Percentiles rank a stretch among this genome's conserved stretches.
These are phyloP conservation scores for Hyalella azteca DNA, from an alignment of 2,888 invertebrate species.

Conservation along the genomic window DNA sequence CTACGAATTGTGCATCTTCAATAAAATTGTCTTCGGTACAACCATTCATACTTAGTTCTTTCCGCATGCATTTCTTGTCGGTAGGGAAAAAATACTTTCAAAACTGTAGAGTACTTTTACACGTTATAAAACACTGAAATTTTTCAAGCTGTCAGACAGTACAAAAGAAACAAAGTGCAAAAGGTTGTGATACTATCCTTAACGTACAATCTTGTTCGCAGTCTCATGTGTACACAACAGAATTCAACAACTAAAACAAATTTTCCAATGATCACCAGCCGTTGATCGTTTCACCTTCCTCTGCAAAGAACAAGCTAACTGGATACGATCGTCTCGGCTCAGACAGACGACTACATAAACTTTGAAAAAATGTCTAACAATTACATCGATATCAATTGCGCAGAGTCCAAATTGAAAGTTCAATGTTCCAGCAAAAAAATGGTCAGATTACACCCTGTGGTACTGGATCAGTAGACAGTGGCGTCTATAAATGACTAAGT, in stretches of 20 bases:
- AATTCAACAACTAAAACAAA: neutral
- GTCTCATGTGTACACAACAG: neutral
- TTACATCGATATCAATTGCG: neutral
- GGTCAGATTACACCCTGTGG: neutral
- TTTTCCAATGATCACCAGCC: no score
- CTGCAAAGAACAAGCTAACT: neutral
- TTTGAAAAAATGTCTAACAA: slow-evolving; percentile 6
- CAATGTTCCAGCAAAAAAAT: no score
- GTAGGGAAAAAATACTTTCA: neutral
- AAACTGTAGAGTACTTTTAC: neutral
- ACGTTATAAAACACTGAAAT: slow-evolving; percentile 36
- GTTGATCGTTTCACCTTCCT: neutral
- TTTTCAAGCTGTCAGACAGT: slow-evolving; percentile 30
- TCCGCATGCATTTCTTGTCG: no score
- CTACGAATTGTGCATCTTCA: no score
- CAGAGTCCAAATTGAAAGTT: no score
- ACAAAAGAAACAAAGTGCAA: slow-evolving; percentile 25
- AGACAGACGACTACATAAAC: slow-evolving; percentile 26
- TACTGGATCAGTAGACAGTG: neutral
- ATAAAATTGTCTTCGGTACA: no score
- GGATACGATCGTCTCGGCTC: no score
- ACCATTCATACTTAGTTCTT: no score
- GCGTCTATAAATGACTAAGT: neutral
- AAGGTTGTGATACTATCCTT: neutral
- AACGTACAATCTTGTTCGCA: neutral